Conservation (phyloP, 2,797 vertebrate species). For the Thripadectes ignobilis region DNA sequence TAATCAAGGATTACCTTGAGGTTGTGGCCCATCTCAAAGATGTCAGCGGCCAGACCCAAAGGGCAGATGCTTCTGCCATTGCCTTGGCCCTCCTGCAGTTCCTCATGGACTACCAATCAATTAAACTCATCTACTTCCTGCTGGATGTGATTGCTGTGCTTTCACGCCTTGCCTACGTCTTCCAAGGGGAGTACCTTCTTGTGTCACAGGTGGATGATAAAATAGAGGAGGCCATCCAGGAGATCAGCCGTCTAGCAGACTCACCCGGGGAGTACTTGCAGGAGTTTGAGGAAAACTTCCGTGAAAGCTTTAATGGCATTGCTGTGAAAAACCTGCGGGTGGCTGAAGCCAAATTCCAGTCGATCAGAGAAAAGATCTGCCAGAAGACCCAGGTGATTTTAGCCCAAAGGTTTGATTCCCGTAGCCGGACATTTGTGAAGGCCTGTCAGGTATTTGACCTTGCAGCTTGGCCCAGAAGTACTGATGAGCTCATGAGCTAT, state of each 20-base stretch:
- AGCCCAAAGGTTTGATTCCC: constrained; percentile 88
- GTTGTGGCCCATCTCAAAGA: constrained; percentile 95
- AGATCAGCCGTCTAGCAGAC: constrained; percentile 90
- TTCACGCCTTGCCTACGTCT: constrained; percentile 90
- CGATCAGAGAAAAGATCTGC: constrained; percentile 96
- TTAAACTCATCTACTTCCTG: constrained; percentile 97
- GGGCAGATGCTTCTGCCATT: constrained; percentile 90
- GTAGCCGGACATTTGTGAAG: constrained; percentile 87
- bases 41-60: constrained; percentile 91
- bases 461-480: constrained; percentile 86
- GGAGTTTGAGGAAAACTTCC: constrained; percentile 95
- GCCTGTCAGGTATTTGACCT: constrained; percentile 93
- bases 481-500: constrained; percentile 86
- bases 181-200: constrained; percentile 92
- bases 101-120: constrained; percentile 94
- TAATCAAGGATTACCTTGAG: constrained; percentile 96
- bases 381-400: constrained; percentile 91
- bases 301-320: constrained; percentile 93
- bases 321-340: constrained; percentile 94
- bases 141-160: constrained; percentile 92
- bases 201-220: constrained; percentile 91
- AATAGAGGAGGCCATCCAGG: constrained; percentile 91
- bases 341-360: constrained; percentile 96
- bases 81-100: constrained; percentile 94
- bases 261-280: constrained; percentile 93